Base-by-base conservation (phyloP, 2,888 invertebrate genomes). In the Apocheima hispidaria region DNA sequence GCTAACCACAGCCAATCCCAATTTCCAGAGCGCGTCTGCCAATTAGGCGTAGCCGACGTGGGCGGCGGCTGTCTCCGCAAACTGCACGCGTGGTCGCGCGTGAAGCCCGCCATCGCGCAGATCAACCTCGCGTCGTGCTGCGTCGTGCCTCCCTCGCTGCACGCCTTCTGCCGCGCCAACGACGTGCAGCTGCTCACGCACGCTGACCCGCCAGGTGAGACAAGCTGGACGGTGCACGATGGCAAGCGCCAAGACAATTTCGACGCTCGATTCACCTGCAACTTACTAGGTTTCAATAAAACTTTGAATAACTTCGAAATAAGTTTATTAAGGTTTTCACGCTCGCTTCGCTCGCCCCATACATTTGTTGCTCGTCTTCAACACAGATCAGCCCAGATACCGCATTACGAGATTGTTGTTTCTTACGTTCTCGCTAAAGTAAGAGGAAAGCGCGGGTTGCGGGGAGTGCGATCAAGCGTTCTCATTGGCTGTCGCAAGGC, bases 171-270 rank as follows among this genome's bases (percentile, higher is more conserved):
- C 65, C 96, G 97, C 74, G 95, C 96, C 69, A 95, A 98, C 76
- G 97, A 98, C 77, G 96, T 99, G 64, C 98, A 98, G 82, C 91
- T 99, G 36, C 93, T 99, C 21, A 99, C 99, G 0, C 99, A 99
- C 84, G 98, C 97, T 77, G 99, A 99, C 87, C 98, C 98, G 0
- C 95, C 95, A 80, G 96, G 98, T 98, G 88, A 91, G 16, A 6
- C 7, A 33, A 60, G 36, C 6, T 46, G 14, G 41, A 18, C 9
- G 38, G 4, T 14, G n/a, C n/a, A n/a, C n/a, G n/a, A n/a, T n/a
- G n/a, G n/a, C n/a, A n/a, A n/a, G n/a, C n/a, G n/a, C n/a, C n/a
- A n/a, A n/a, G n/a, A n/a, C n/a, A n/a, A n/a, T 36, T 36, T 14
- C 14, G 36, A 2, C 36, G 16, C 36, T 14, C 14, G 4, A 36